Conservation (phyloP, 2,888 invertebrate genomes). For the Polyommatus iphigenia region DNA sequence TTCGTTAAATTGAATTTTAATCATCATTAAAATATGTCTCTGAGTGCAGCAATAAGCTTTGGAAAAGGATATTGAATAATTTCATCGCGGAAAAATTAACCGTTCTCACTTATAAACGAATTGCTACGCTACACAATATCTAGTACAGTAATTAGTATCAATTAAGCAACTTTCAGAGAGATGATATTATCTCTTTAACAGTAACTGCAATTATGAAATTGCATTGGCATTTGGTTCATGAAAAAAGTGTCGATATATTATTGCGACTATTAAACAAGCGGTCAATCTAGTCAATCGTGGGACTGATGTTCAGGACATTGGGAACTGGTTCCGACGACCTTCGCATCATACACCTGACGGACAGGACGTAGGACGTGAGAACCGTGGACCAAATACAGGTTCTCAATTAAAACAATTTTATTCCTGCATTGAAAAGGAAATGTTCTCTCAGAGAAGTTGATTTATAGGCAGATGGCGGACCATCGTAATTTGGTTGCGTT, state of each 20-base stretch:
- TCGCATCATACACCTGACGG: constrained; percentile 16
- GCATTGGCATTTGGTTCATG: background rate
- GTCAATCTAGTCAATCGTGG: constrained; percentile 12
- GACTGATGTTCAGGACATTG: constrained; percentile 16
- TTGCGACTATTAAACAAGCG: background rate
- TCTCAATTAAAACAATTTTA: constrained; percentile 12
- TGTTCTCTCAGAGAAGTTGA: too few relatives aligned
- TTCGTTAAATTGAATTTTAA: too few relatives aligned
- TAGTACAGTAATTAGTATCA: background rate
- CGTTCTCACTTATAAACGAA: too few relatives aligned
- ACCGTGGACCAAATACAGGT: constrained; percentile 7
- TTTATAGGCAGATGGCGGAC: too few relatives aligned
- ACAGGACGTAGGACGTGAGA: constrained; percentile 29
- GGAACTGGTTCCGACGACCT: constrained; percentile 22
- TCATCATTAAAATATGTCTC: too few relatives aligned
- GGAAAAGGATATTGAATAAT: too few relatives aligned
- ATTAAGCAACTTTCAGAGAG: background rate
- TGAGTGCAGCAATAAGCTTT: too few relatives aligned
- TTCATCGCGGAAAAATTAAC: too few relatives aligned
- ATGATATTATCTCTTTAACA: background rate
- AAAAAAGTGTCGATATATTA: constrained; percentile 13
- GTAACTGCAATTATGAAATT: constrained; percentile 1
- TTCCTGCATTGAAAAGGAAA: background rate
- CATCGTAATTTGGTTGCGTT: too few relatives aligned
- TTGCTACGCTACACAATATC: too few relatives aligned